Evolutionary conservation across 2,888 invertebrate genomes (phyloP), one percentile per base, ranked within the genome.

Genomic region (Molorchus minor): DNA sequence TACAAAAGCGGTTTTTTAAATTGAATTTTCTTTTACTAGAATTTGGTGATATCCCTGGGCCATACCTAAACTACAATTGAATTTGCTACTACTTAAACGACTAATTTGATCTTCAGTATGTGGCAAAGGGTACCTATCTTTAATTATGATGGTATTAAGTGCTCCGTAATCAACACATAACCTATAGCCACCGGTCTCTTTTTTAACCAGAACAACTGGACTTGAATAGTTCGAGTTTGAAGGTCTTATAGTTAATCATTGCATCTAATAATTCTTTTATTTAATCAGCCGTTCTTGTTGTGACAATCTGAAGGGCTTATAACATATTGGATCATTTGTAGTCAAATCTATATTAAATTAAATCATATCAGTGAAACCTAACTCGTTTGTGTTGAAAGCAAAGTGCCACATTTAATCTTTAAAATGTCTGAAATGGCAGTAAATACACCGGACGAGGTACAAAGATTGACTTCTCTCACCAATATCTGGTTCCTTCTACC

Each of bases 401-500:
- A 33, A 33, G 33, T 33, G 3, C 33, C 33, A 33, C 10, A 33
- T n/a, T 33, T 33, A n/a, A 33, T 33, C 12, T 33, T 33, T 33
- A 12, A 33, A n/a, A 10, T 33, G 12, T 33, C 10, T 33, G 12
- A 4, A n/a, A n/a, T 33, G 3, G n/a, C n/a, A n/a, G n/a, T n/a
- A n/a, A n/a, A n/a, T n/a, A n/a, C n/a, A n/a, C n/a, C n/a, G n/a
- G n/a, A n/a, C n/a, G n/a, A n/a, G n/a, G n/a, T n/a, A n/a, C n/a
- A n/a, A n/a, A n/a, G n/a, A n/a, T n/a, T n/a, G n/a, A n/a, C n/a
- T n/a, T n/a, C n/a, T n/a, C n/a, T n/a, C n/a, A n/a, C n/a, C 17
- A 16, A 40, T 40, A 40, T 16, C 3, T n/a, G 40, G 13, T 40
- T 15, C 40, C 17, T 19, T 40, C 40, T 40, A 40, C 5, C 40